A percentile compares a stretch with the other conserved stretches of the same genome.
phyloP scores from a whole-genome alignment of 2,888 invertebrate species.

The Brachyptera putata region DNA sequence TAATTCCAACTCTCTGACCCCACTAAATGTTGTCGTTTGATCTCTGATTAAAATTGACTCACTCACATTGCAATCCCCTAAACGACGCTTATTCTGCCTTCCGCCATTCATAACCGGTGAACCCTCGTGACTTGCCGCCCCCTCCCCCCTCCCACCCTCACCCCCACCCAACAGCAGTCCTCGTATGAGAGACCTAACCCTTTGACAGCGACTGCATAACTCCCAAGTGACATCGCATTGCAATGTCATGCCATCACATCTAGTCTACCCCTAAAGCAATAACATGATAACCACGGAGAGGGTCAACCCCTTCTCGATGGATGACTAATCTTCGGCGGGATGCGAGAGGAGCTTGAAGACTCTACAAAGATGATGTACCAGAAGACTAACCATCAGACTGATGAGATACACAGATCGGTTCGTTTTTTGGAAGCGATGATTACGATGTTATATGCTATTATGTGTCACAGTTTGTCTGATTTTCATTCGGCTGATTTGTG shows the following conservation, averaged over 20 bases:
- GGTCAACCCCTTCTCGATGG: not conserved
- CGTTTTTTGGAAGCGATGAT: slow-evolving; percentile 11
- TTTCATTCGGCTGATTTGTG: no score
- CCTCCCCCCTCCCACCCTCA: slow-evolving; percentile 13
- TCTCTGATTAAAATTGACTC: slow-evolving; percentile 31
- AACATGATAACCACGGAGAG: not conserved
- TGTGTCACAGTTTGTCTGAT: no score
- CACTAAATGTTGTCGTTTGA: no score
- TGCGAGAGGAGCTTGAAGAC: no score
- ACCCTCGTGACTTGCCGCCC: slow-evolving; percentile 5
- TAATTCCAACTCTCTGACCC: no score
- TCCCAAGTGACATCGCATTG: slow-evolving; percentile 18
- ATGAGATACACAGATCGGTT: no score
- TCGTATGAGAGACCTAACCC: slow-evolving; percentile 25
- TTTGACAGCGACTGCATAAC: not conserved
- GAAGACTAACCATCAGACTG: no score
- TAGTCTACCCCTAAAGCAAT: not conserved
- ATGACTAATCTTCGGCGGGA: not conserved
- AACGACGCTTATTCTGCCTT: not conserved
- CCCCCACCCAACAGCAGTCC: no score
- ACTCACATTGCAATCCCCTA: slow-evolving; percentile 5
- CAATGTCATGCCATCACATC: not conserved
- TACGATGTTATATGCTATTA: no score
- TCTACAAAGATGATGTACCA: no score
- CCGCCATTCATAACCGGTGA: not conserved